Evolutionary conservation across 2,888 invertebrate species (phyloP).

Genomic region (Lobophora halterata): DNA sequence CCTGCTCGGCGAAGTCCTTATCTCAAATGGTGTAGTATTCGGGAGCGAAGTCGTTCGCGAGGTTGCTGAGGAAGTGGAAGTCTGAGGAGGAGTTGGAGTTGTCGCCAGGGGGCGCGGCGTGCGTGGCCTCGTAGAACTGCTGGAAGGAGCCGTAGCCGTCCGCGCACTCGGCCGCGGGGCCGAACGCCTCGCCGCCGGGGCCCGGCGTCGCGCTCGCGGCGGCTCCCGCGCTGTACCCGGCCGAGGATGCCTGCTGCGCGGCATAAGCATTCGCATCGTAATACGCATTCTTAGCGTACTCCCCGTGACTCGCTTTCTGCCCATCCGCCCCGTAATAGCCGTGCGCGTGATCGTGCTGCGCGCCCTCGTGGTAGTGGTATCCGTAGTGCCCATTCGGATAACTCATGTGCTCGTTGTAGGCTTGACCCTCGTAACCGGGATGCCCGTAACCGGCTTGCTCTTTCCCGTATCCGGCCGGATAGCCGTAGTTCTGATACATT

Average conservation of each 20-base stretch:
- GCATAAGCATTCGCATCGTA: conserved; percentile 65
- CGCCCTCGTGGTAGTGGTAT: conserved; percentile 74
- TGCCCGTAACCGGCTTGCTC: conserved; percentile 79
- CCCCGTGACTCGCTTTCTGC: conserved; percentile 74
- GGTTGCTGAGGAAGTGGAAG: conserved; percentile 95
- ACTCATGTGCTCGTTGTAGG: conserved; percentile 66
- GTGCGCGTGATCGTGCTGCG: conserved; percentile 65
- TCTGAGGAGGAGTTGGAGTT: conserved; percentile 96
- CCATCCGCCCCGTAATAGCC: conserved; percentile 71
- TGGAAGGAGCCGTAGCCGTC: conserved; percentile 86
- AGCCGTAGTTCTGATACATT: conserved; percentile 77
- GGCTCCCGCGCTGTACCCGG: conserved; percentile 41
- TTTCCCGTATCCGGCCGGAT: conserved; percentile 71
- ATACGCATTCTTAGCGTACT: conserved; percentile 77
- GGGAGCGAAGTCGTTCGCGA: conserved; percentile 95
- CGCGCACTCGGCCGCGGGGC: conserved; percentile 72
- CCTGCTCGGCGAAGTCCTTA: conserved; percentile 79
- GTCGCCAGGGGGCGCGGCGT: conserved; percentile 82
- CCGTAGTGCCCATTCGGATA: conserved; percentile 74
- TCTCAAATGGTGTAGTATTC: conserved; percentile 90
- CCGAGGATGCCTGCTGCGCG: conserved; percentile 58
- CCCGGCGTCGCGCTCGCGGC: conserved; percentile 42
- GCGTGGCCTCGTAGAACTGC: conserved; percentile 84
- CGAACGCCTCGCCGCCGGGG: conserved; percentile 65
- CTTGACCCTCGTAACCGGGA: conserved; percentile 78